phyloP scores from a whole-genome alignment of 53 echinoderm and acorn worm genomes.

The Astropecten irregularis region DNA sequence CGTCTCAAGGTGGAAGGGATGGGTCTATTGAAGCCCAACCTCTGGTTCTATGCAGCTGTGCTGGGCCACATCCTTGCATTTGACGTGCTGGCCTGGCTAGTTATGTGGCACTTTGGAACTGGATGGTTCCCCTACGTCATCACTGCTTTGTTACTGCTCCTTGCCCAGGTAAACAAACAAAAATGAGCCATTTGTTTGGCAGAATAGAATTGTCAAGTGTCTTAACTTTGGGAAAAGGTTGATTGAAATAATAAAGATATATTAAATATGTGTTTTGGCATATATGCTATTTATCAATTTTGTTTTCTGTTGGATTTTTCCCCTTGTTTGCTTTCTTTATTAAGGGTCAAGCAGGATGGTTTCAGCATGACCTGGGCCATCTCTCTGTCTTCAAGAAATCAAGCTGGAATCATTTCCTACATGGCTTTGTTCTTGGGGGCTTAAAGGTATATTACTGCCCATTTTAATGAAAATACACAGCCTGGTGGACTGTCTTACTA shows the following conservation, averaged over 20 bases:
- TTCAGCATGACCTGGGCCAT: conserved; percentile 94
- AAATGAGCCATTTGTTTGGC: too few relatives aligned
- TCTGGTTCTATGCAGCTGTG: conserved; percentile 76
- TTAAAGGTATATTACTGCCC: background rate
- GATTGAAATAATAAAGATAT: too few relatives aligned
- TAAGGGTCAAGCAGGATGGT: conserved; percentile 89
- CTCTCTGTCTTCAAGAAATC: conserved; percentile 81
- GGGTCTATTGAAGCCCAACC: conserved; percentile 86
- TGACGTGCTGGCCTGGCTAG: conserved; percentile 63
- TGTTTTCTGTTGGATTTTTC: too few relatives aligned
- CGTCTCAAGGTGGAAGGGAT: conserved; percentile 74
- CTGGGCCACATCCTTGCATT: conserved; percentile 71
- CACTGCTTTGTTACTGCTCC: conserved; percentile 52
- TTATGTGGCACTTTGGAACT: conserved; percentile 71
- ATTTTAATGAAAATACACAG: too few relatives aligned
- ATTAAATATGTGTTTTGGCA: too few relatives aligned
- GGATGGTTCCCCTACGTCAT: conserved; percentile 63
- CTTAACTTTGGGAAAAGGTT: too few relatives aligned
- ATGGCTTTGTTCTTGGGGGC: conserved; percentile 57
- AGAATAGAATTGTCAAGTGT: too few relatives aligned
- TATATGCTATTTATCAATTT: too few relatives aligned
- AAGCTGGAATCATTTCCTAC: conserved; percentile 75
- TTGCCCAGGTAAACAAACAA: conserved; percentile 89
- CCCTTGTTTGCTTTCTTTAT: background rate
- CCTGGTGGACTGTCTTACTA: too few relatives aligned